Evolutionary conservation across 2,888 invertebrate genomes (phyloP).

Genomic region (Hemaris fuciformis): DNA sequence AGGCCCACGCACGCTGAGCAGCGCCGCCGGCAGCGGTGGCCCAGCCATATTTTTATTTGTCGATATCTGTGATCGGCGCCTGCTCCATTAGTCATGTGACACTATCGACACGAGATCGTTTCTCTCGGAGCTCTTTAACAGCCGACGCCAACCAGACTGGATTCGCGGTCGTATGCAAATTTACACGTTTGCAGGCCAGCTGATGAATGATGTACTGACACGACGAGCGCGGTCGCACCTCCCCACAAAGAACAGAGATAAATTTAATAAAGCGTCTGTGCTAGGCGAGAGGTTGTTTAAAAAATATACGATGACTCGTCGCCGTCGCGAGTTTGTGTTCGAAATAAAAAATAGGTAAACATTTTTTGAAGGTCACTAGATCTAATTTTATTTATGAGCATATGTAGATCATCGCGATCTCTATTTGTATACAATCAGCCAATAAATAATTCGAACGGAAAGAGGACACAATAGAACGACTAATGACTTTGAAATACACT

Average conservation of each 20-base stretch:
- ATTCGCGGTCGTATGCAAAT: slow-evolving; percentile 66
- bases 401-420: slow-evolving; percentile 35
- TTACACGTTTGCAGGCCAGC: slow-evolving; percentile 57
- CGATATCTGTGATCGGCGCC: slow-evolving; percentile 79
- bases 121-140: slow-evolving; percentile 68
- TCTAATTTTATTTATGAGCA: slow-evolving; percentile 32
- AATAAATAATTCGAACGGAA: slow-evolving; percentile 27
- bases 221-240: slow-evolving; percentile 35
- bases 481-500: slow-evolving; percentile 21
- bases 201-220: slow-evolving; percentile 73
- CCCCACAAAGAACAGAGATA: slow-evolving; percentile 26
- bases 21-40: slow-evolving; percentile 47
- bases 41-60: slow-evolving; percentile 71
- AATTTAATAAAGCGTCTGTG: slow-evolving; percentile 24
- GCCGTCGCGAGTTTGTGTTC: slow-evolving; percentile 23
- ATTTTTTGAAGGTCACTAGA: slow-evolving; percentile 29
- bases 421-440: slow-evolving; percentile 24
- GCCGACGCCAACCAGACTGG: slow-evolving; percentile 59
- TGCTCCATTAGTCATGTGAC: slow-evolving; percentile 80
- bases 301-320: slow-evolving; percentile 25
- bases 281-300: slow-evolving; percentile 22
- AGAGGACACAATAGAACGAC: slow-evolving; percentile 24
- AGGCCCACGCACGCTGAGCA: slow-evolving; percentile 22
- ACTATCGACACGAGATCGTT: slow-evolving; percentile 76
- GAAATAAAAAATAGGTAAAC: slow-evolving; percentile 34